phyloP scores from a whole-genome alignment of 2,113 vertebrate species.

The Seriola dumerili region DNA sequence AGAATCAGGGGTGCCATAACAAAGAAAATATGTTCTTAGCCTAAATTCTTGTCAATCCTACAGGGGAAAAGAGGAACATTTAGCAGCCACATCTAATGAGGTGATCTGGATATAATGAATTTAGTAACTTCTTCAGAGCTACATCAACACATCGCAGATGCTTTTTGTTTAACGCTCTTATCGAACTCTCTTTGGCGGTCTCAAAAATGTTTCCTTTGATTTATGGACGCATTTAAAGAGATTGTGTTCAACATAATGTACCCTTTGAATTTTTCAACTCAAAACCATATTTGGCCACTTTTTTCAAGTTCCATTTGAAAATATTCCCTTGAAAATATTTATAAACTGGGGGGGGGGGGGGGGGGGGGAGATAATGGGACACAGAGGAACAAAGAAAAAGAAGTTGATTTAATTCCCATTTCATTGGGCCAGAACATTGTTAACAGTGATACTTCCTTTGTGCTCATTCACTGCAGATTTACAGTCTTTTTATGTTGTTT shows the following conservation, averaged over 20 bases:
- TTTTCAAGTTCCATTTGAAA: not conserved
- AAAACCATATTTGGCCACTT: slow-evolving; percentile 6
- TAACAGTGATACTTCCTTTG: not conserved
- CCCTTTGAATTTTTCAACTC: not conserved
- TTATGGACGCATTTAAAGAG: not conserved
- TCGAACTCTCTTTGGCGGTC: not conserved
- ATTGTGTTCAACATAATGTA: slow-evolving; percentile 1
- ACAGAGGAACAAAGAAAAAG: not conserved
- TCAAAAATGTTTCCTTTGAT: slow-evolving; percentile 18
- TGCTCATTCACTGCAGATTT: not conserved
- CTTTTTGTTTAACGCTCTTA: slow-evolving; percentile 1
- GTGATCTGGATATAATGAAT: slow-evolving; percentile 3
- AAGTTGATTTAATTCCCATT: not conserved
- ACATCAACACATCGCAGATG: slow-evolving; percentile 9
- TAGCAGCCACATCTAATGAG: slow-evolving; percentile 15
- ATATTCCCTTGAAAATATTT: not conserved
- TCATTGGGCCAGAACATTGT: not conserved
- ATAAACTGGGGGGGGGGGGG: not conserved
- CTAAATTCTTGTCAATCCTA: slow-evolving; percentile 4
- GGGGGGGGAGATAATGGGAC: not conserved
- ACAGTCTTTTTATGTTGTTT: slow-evolving; percentile 15
- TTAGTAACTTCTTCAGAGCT: not conserved
- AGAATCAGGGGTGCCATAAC: not conserved
- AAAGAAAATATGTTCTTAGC: slow-evolving; percentile 3
- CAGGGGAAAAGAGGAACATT: not conserved